Percentiles rank a stretch among this genome's conserved stretches.
phyloP scores from a whole-genome alignment of 2,797 vertebrate species.

The Micromesistius poutassou region DNA sequence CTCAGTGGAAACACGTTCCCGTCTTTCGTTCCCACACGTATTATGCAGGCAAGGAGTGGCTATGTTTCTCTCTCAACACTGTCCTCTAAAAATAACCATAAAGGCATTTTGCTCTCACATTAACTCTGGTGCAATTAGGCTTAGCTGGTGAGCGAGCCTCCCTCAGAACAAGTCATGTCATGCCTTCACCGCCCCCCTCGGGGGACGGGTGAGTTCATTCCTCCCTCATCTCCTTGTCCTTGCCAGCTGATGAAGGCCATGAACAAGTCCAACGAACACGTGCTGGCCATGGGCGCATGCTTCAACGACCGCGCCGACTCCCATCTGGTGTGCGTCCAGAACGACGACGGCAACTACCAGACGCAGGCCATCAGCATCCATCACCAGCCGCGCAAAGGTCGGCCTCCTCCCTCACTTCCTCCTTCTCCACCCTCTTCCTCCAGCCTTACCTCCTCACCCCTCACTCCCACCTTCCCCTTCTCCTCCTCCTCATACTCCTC shows the following conservation, averaged over 20 bases:
- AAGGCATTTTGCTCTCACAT: neutral
- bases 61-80: neutral
- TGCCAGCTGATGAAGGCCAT: constrained; percentile 97
- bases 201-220: neutral
- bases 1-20: neutral
- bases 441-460: neutral
- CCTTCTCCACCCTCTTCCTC: neutral
- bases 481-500: neutral
- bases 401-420: neutral
- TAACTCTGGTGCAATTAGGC: neutral
- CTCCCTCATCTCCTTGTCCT: neutral
- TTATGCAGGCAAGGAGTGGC: neutral
- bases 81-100: neutral
- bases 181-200: neutral
- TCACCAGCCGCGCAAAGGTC: constrained; percentile 93
- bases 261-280: constrained; percentile 98
- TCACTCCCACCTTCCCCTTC: neutral
- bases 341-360: constrained; percentile 97
- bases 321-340: constrained; percentile 96
- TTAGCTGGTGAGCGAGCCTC: neutral
- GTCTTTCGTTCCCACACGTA: neutral
- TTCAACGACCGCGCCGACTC: constrained; percentile 96
- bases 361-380: constrained; percentile 99
- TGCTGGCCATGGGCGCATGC: constrained; percentile 92
- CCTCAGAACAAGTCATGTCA: neutral